Base-by-base conservation (phyloP, 2,113 vertebrate species). In the Cheilinus undulatus region DNA sequence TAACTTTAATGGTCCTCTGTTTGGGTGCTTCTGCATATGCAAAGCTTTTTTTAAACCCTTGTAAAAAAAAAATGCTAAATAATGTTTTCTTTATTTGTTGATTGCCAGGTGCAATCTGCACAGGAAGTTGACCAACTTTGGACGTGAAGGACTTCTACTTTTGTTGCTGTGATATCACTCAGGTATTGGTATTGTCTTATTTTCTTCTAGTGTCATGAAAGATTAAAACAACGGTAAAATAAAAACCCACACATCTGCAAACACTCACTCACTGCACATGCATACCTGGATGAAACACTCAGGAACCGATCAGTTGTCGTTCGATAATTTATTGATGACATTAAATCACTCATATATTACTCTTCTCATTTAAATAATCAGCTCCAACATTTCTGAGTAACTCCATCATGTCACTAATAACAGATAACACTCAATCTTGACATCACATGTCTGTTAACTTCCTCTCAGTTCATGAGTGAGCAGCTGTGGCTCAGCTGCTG, bases 321-420 rank as follows among this genome's bases (percentile, higher is more conserved):
- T 76, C 61, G 86, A 70, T 64, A 24, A 71, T 91, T 91, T 91
- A 91, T 91, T 91, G 2, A 59, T 42, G 64, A 73, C 17, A 45
- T 38, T 3, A 53, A 46, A 60, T 59, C 40, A 58, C 34, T 43
- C 40, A 77, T 60, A 83, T 80, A 73, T 69, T 57, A 51, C 20
- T 83, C 28, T 75, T 12, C 7, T 60, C 67, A 3, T 36, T 74
- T 58, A 73, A 80, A 78, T 60, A 59, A 38, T 11, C 24, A 12
- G 13, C 4, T 20, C 45, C 36, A 24, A 67, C 40, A 46, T 60
- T 61, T 56, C 23, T 15, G 36, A 22, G 23, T 26, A 19, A 64
- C 34, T 40, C 4, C 11, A 26, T 3, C 1, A 2, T 20, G 7
- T 61, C 54, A 30, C 4, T 4, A 5, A 9, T 0, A 9, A 69